Base-by-base conservation (phyloP, 2,888 invertebrate genomes). In the Synanthedon myopaeformis region DNA sequence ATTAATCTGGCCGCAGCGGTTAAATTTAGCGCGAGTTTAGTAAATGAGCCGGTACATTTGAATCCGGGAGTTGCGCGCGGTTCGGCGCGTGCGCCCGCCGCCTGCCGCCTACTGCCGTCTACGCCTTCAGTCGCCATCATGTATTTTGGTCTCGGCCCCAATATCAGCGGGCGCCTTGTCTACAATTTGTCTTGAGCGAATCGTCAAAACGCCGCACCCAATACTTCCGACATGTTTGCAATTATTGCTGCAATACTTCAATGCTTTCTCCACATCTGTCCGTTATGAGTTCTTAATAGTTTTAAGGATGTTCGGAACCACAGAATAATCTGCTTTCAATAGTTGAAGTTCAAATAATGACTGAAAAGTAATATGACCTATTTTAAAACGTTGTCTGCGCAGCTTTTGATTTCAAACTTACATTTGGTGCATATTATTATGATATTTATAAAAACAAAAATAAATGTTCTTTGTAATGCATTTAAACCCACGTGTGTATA, bases 81-180 rank as follows among this genome's bases (percentile, higher is more conserved):
- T 79, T 74, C 81, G 79, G 79, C 78, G 74, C 81, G 85, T 79
- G 79, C 78, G 73, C 69, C 76, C 85, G 85, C 83, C 84, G 83
- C 78, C 78, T 73, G 74, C 74, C 82, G 79, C 81, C 80, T 83
- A 84, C 86, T 85, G 84, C 74, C 80, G 81, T 70, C 76, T 73
- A 77, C 69, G 70, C 69, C 63, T 70, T 35, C 35, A 35, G 35
- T 67, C 69, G 73, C 76, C 79, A 75, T 72, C 76, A 79, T 81
- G 82, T 86, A 86, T 87, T 87, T 87, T 79, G 70, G 87, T 83
- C 80, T 74, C 85, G 87, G 83, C 87, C 87, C 81, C 86, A 83
- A 84, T 86, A 73, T 71, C 61, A 79, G 63, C 78, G 75, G 69
- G 67, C 82, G 83, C 76, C 76, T 79, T 74, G 82, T 84, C 79